Conservation (phyloP, 1,140 invertebrate species). For the Drosophila nigromelanica region DNA sequence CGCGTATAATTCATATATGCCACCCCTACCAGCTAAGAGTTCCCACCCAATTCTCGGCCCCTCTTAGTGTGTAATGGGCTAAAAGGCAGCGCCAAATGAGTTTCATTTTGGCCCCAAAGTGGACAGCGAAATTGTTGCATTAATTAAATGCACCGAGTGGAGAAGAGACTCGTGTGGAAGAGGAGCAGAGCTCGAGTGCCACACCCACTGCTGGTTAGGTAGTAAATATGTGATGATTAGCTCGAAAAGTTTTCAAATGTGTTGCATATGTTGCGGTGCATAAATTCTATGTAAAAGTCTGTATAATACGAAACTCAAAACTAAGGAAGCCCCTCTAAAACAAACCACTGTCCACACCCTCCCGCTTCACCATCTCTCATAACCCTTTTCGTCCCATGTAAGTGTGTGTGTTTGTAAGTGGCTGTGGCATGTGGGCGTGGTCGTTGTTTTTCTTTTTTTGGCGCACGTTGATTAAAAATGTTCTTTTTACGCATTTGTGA, state of each 20-base stretch:
- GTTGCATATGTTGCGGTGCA: slow-evolving; percentile 20
- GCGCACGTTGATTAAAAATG: slow-evolving; percentile 45
- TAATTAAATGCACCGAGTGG: slow-evolving; percentile 52
- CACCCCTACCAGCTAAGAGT: slow-evolving; percentile 18
- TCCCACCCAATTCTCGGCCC: background rate
- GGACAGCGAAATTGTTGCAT: slow-evolving; percentile 46
- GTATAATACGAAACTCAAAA: slow-evolving; percentile 14
- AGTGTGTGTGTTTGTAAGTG: slow-evolving; percentile 1
- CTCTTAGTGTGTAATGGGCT: slow-evolving; percentile 36
- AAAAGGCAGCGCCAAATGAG: slow-evolving; percentile 52
- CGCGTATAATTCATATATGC: slow-evolving; percentile 16
- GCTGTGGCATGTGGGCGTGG: slow-evolving; percentile 1
- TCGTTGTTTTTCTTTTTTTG: slow-evolving; percentile 30
- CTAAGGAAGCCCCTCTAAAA: background rate
- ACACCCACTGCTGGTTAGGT: slow-evolving; percentile 2
- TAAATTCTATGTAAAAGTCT: slow-evolving; percentile 26
- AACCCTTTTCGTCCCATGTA: background rate
- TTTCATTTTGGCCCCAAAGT: slow-evolving; percentile 52
- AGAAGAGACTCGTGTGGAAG: background rate
- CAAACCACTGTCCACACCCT: background rate
- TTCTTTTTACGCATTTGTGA: slow-evolving; percentile 1
- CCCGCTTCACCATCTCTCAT: no score
- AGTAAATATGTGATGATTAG: slow-evolving; percentile 37
- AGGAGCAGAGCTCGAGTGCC: background rate
- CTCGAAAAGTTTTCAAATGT: slow-evolving; percentile 28